A percentile compares a stretch with the other conserved stretches of the same genome.
These are phyloP conservation scores for Drosophila subpulchrella DNA, from an alignment of 1,140 invertebrate species.

Conservation along the genomic window DNA sequence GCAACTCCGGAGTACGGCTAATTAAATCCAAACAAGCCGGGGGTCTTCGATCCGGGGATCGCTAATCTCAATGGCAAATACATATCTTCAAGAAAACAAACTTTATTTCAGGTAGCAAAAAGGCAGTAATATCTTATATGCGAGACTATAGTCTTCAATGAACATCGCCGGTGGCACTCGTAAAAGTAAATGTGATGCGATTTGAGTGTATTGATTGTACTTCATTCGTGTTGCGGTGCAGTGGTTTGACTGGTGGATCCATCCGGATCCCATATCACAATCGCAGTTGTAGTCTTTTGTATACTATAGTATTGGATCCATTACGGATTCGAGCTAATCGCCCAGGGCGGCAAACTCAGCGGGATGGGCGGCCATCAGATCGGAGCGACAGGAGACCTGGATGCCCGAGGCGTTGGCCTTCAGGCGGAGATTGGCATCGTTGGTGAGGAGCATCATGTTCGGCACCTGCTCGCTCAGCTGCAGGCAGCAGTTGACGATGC, in stretches of 20 bases:
- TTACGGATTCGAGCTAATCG: neutral
- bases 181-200: neutral
- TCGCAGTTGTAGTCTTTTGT: constrained; percentile 16
- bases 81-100: neutral
- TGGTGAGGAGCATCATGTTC: constrained; percentile 68
- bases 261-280: constrained; percentile 31
- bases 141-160: neutral
- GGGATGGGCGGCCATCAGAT: constrained; percentile 49
- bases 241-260: constrained; percentile 21
- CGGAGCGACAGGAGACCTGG: constrained; percentile 54
- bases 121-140: neutral
- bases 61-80: constrained; percentile 17
- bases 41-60: constrained; percentile 11
- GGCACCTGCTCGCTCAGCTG: constrained; percentile 65
- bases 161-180: neutral
- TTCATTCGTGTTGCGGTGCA: constrained; percentile 29
- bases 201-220: constrained; percentile 27
- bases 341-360: constrained; percentile 29
- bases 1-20: constrained; percentile 8
- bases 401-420: constrained; percentile 73
- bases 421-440: constrained; percentile 75
- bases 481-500: constrained; percentile 80
- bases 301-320: neutral
- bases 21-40: constrained; percentile 37
- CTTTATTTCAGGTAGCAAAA: constrained; percentile 8